These are phyloP conservation scores for Leptodactylus fuscus DNA, from an alignment of 2,113 vertebrate species.

Conservation along the genomic window DNA sequence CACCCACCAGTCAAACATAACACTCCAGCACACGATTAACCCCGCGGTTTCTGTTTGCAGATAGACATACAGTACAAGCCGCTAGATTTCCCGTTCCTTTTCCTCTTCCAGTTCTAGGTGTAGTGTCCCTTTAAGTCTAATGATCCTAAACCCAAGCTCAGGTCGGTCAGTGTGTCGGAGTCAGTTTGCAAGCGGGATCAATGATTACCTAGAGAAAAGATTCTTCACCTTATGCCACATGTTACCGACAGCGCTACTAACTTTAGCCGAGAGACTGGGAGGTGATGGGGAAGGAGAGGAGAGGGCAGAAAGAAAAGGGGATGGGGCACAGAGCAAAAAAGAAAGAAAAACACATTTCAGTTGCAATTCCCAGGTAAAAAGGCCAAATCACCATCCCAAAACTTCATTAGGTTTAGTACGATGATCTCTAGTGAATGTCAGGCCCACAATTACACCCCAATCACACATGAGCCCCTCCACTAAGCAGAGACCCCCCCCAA, in stretches of 20 bases:
- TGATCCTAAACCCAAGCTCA: neutral
- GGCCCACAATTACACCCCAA: neutral
- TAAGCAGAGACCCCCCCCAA: neutral
- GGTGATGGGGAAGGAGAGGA: slow-evolving; percentile 74
- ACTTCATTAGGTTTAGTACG: neutral
- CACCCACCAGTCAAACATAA: too few species aligned
- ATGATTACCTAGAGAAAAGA: slow-evolving; percentile 92
- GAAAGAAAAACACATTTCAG: slow-evolving; percentile 65
- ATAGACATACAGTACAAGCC: too few species aligned
- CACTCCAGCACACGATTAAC: too few species aligned
- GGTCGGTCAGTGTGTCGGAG: neutral
- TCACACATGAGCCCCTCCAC: slow-evolving; percentile 28
- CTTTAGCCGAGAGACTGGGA: slow-evolving; percentile 93
- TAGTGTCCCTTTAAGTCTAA: too few species aligned
- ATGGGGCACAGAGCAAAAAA: slow-evolving; percentile 67
- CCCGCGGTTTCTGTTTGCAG: too few species aligned
- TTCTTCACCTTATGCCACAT: slow-evolving; percentile 94
- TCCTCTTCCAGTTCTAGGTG: too few species aligned
- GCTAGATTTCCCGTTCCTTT: too few species aligned
- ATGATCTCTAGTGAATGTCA: neutral
- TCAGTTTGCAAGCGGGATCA: slow-evolving; percentile 21
- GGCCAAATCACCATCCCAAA: neutral
- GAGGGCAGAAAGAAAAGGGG: slow-evolving; percentile 78
- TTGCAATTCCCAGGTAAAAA: slow-evolving; percentile 40
- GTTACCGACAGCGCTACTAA: slow-evolving; percentile 93